Conservation (phyloP, 2,797 vertebrate genomes). For the Bovichtus diacanthus region DNA sequence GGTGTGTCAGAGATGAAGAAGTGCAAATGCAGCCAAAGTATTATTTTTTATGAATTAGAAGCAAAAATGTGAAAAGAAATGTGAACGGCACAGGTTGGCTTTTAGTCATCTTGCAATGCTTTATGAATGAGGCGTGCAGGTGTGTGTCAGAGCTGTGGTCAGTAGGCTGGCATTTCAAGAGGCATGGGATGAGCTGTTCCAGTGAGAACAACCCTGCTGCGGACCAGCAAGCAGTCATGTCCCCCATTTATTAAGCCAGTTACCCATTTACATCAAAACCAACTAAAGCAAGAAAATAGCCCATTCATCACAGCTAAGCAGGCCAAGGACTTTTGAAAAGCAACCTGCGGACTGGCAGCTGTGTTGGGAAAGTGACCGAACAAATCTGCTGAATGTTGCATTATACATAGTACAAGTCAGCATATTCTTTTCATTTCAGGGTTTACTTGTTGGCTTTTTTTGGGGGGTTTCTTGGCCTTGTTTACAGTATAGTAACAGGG, state of each 20-base stretch:
- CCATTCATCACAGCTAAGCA: conserved; percentile 30
- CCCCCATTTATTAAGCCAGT: conserved; percentile 25
- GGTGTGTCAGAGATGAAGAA: conserved; percentile 5
- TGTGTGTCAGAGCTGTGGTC: conserved; percentile 42
- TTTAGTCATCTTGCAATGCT: conserved; percentile 48
- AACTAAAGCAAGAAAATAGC: conserved; percentile 19
- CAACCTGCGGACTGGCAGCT: conserved; percentile 23
- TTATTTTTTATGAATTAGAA: conserved; percentile 36
- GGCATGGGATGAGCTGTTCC: conserved; percentile 36
- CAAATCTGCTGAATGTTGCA: background rate
- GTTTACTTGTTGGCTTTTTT: background rate
- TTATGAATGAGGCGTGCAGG: conserved; percentile 65
- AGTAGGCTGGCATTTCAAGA: conserved; percentile 55
- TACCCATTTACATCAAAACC: conserved; percentile 26
- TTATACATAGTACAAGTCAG: background rate
- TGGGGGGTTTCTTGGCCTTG: background rate
- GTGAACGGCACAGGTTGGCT: conserved; percentile 21
- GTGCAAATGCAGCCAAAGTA: background rate
- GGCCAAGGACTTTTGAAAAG: conserved; percentile 22
- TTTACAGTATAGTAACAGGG: background rate
- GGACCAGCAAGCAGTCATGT: conserved; percentile 7
- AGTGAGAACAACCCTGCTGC: background rate
- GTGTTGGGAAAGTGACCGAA: conserved; percentile 5
- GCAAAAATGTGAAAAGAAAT: conserved; percentile 14
- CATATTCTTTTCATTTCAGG: background rate